Conservation (phyloP, 2,797 vertebrate species). For the Meriones psammophilus region DNA sequence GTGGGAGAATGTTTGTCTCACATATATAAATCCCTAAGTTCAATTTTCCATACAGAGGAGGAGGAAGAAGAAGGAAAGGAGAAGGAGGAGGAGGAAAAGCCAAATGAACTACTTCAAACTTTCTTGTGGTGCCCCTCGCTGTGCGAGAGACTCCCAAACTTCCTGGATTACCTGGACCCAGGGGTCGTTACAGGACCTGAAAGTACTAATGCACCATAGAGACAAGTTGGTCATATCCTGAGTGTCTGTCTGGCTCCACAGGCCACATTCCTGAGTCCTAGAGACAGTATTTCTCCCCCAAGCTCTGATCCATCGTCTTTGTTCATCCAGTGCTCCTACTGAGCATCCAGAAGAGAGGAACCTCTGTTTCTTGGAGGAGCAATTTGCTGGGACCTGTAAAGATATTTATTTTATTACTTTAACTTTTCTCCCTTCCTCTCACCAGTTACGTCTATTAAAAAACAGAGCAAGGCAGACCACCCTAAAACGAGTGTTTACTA, state of each 20-base stretch:
- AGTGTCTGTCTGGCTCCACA: no score
- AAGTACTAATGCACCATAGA: background rate
- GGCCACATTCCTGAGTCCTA: background rate
- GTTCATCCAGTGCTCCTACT: background rate
- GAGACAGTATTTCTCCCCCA: background rate
- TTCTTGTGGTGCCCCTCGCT: background rate
- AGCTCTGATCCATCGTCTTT: background rate
- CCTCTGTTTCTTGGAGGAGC: background rate
- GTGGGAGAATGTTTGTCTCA: background rate
- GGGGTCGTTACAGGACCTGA: background rate
- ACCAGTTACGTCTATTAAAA: background rate
- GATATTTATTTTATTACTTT: background rate
- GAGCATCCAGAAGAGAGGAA: background rate
- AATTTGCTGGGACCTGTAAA: background rate
- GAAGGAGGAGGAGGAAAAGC: background rate
- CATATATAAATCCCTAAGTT: background rate
- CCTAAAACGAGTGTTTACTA: background rate
- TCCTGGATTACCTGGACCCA: background rate
- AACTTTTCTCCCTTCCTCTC: background rate
- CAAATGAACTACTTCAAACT: background rate
- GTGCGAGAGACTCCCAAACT: background rate
- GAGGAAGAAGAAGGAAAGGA: background rate
- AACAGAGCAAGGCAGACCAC: background rate
- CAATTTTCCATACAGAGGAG: background rate
- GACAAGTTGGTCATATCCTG: background rate